A percentile compares a stretch with the other conserved stretches of the same genome.
These are phyloP conservation scores for Synergus laeviventris DNA, from an alignment of 2,888 invertebrate genomes.

Conservation along the genomic window DNA sequence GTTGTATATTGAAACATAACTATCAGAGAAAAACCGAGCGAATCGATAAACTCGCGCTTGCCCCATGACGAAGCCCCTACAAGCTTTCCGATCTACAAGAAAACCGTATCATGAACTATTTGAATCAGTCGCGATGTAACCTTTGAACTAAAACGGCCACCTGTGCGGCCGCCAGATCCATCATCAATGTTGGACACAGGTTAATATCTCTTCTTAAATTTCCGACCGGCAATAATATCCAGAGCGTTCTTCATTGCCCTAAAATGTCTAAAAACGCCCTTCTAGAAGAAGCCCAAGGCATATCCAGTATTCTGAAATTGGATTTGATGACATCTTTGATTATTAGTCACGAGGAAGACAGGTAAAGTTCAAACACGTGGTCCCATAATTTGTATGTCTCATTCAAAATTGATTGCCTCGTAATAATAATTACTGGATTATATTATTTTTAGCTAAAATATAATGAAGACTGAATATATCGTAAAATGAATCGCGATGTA, in stretches of 20 bases:
- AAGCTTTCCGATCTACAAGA: conserved; percentile 49
- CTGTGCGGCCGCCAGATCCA: conserved; percentile 68
- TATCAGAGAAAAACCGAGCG: conserved; percentile 11
- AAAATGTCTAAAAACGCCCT: conserved; percentile 39
- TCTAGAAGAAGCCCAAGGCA: conserved; percentile 27
- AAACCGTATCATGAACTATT: conserved; percentile 56
- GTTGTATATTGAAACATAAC: neutral
- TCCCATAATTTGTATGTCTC: neutral
- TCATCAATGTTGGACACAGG: conserved; percentile 68
- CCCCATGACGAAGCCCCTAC: conserved; percentile 53
- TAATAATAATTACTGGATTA: too few relatives aligned
- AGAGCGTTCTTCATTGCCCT: neutral
- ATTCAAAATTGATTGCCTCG: neutral
- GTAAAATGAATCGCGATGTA: too few relatives aligned
- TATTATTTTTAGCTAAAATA: too few relatives aligned
- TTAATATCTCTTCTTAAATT: conserved; percentile 49
- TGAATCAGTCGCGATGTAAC: conserved; percentile 75
- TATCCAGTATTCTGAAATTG: conserved; percentile 30
- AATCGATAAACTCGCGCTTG: conserved; percentile 71
- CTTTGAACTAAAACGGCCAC: conserved; percentile 71
- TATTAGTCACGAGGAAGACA: neutral
- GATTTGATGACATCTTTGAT: conserved; percentile 33
- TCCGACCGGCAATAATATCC: conserved; percentile 1
- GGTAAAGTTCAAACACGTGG: conserved; percentile 14
- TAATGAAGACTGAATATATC: too few relatives aligned